Evolutionary conservation across 1,140 invertebrate species (phyloP).

Genomic region (Tetramorium alpestre): DNA sequence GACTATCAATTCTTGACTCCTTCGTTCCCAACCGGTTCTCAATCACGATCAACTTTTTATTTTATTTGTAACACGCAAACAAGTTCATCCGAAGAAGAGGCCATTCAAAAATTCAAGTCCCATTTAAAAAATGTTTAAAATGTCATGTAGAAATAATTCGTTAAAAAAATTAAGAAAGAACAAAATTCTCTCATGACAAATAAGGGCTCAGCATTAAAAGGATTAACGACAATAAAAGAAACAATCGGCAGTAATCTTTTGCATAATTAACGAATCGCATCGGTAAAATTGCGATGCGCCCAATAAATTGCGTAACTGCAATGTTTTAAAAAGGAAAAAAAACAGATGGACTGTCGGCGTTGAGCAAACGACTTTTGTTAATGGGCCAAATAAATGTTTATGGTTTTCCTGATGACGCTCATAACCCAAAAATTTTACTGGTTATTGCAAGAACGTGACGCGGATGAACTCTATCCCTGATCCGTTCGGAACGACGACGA

Average conservation of each 20-base stretch:
- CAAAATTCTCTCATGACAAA: not conserved
- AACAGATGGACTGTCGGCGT: not conserved
- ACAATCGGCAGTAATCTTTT: not conserved
- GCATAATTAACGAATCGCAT: conserved; percentile 7
- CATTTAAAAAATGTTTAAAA: not conserved
- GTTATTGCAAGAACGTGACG: not conserved
- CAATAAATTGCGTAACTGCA: not conserved
- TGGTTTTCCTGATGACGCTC: not conserved
- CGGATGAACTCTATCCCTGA: not conserved
- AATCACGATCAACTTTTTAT: not conserved
- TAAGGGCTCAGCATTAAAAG: not conserved
- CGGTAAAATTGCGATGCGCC: not conserved
- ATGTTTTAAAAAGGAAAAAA: conserved; percentile 6
- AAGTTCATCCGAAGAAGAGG: not conserved
- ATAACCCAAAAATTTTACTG: not conserved
- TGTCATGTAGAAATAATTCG: not conserved
- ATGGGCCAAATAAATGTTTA: conserved; percentile 14
- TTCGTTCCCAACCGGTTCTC: not conserved
- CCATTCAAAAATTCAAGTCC: not conserved
- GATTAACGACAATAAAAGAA: not conserved
- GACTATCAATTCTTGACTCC: conserved; percentile 33
- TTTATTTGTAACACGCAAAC: not conserved
- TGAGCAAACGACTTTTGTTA: conserved; percentile 14
- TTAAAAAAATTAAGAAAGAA: not conserved
- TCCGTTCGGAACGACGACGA: not conserved